Evolutionary conservation across 1,140 invertebrate genomes (phyloP), one percentile per base, ranked within the genome.

Genomic region (Eurosta solidaginis): DNA sequence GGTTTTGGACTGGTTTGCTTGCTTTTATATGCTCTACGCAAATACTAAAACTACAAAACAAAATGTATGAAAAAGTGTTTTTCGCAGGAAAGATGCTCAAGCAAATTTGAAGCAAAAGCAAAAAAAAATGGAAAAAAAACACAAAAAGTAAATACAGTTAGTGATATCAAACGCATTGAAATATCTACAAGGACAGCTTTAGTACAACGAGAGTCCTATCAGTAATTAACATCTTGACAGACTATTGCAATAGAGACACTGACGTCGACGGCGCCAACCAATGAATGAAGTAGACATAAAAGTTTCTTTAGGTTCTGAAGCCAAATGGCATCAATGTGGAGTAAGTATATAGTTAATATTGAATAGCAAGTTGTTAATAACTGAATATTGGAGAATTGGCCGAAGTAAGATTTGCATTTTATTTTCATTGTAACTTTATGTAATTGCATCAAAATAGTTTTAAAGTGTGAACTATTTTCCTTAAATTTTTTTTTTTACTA

Each of bases 141-240:
- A 68, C 27, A 33, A 68, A 68, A 68, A 40, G 59, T 68, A n/a
- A 68, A 68, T 40, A 68, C 33, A 40, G 59, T 68, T 68, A 20
- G 59, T 40, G 33, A 68, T 68, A 40, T n/a, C n/a, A 42, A n/a
- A n/a, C 22, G 74, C 74, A 29, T 75, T 47, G 74, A 49, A 68
- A 68, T 68, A 33, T 4, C 33, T 68, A n/a, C 59, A 68, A 68
- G 59, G 59, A 68, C 59, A 68, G 40, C 59, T 68, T 68, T 68
- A 20, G 59, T 68, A 33, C 59, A 68, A 68, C 59, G n/a, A 9
- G n/a, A n/a, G 14, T 36, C 59, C 1, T 75, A 75, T 75, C 74
- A 10, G 74, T 75, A 75, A 75, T 75, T 75, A 75, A 75, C 74
- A 75, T 75, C 74, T 75, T 68, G 59, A 68, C 59, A 20, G 36